Conservation (phyloP, 2,888 invertebrate species). For the Eilema griseolum region DNA sequence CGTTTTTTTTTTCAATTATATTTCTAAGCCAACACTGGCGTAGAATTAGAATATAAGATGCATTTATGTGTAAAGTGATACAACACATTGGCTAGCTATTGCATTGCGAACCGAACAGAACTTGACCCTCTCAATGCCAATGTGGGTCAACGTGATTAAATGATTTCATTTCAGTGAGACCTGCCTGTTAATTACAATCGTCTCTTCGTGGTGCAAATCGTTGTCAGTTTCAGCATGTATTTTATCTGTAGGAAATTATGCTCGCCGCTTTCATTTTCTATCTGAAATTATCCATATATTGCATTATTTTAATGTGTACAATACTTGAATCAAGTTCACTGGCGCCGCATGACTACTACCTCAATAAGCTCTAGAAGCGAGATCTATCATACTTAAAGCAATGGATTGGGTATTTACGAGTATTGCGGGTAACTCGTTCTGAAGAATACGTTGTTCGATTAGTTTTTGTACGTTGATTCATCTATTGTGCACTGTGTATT, state of each 20-base stretch:
- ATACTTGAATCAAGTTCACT: too few relatives aligned
- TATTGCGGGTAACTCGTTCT: slow-evolving; percentile 9
- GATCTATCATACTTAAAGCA: slow-evolving; percentile 32
- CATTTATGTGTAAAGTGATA: neutral
- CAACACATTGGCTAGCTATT: too few relatives aligned
- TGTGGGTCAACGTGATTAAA: neutral
- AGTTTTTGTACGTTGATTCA: slow-evolving; percentile 1
- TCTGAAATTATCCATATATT: slow-evolving; percentile 7
- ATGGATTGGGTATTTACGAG: slow-evolving; percentile 21
- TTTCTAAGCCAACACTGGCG: neutral
- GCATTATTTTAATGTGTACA: neutral
- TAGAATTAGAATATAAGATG: slow-evolving; percentile 2
- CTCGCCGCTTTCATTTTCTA: slow-evolving; percentile 4
- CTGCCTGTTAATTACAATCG: slow-evolving; percentile 16
- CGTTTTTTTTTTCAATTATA: neutral
- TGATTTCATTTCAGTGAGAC: neutral
- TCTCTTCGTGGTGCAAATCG: slow-evolving; percentile 64
- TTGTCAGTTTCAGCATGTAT: slow-evolving; percentile 58
- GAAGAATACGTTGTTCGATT: slow-evolving; percentile 2
- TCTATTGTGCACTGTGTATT: neutral
- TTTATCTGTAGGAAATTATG: slow-evolving; percentile 18
- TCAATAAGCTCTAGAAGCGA: slow-evolving; percentile 37
- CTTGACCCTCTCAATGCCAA: neutral
- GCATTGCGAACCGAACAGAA: neutral
- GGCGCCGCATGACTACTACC: too few relatives aligned